Evolutionary conservation across 2,888 invertebrate genomes (phyloP), one percentile per base, ranked within the genome.

Genomic region (Lapara coniferarum): DNA sequence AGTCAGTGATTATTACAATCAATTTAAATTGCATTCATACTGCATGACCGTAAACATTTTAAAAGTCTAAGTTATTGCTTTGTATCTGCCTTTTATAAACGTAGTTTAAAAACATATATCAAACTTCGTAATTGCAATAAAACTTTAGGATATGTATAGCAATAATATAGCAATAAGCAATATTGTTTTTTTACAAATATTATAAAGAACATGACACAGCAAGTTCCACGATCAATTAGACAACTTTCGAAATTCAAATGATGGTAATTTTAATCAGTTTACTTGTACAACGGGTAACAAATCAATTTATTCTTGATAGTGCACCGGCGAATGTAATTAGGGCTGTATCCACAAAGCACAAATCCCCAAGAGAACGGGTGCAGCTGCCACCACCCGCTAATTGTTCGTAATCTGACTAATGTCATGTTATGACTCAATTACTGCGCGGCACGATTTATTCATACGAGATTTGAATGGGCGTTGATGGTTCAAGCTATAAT

Each of bases 251-350:
- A 59, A 59, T 19, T 59, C 59, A 44, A 19, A 46, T 59, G 46
- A 46, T 59, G 44, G 44, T 59, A 56, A 56, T 56, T 14, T 13
- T 14, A 30, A 14, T 7, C 19, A 63, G 49, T 63, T 63, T 63
- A 72, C 75, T 68, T 58, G 70, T 73, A 71, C 74, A 75, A 55
- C 51, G 74, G 67, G 59, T 73, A 68, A 74, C 72, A 72, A 71
- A 78, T 78, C 75, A 74, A 72, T 76, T 77, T 74, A 74, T 73
- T 71, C 71, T 73, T 66, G 69, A 71, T 71, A 72, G 66, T 71
- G 70, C 67, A 68, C 69, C 69, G 67, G 72, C 49, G 49, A 67
- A 72, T 75, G 69, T 66, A 74, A 70, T 69, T 73, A 49, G 72
- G 51, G 51, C 19, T 69, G 53, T 69, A 66, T 71, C 71, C 71